These are phyloP conservation scores for Notarius lentiginosus DNA, from an alignment of 2,113 vertebrate species.

Conservation along the genomic window DNA sequence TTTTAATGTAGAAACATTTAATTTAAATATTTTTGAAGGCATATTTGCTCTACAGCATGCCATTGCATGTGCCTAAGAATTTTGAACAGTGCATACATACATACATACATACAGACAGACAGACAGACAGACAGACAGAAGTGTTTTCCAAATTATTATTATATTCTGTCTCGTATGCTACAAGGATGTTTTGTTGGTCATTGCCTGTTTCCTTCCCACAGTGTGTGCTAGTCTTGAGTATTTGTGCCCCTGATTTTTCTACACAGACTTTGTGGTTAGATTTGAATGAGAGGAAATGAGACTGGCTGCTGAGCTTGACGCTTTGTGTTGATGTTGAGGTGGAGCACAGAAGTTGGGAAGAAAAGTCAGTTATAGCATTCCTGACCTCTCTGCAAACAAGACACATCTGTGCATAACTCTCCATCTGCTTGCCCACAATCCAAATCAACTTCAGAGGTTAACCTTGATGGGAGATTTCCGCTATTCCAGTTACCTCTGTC, in stretches of 20 bases:
- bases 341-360: conserved; percentile 47
- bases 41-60: too few species aligned
- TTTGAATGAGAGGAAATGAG: conserved; percentile 73
- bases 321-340: conserved; percentile 61
- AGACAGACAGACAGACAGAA: too few species aligned
- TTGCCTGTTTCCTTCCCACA: neutral
- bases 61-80: too few species aligned
- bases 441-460: conserved; percentile 62
- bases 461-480: conserved; percentile 48
- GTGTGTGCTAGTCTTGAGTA: conserved; percentile 13
- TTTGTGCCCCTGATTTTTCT: neutral
- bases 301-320: conserved; percentile 65
- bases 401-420: conserved; percentile 61
- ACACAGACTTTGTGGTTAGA: conserved; percentile 56
- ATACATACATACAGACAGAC: conserved; percentile 9
- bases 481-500: conserved; percentile 9
- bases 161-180: neutral
- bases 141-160: neutral
- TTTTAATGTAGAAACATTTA: too few species aligned
- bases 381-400: conserved; percentile 61
- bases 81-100: neutral
- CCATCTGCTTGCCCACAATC: conserved; percentile 55
- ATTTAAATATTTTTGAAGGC: too few species aligned
- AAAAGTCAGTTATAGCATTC: conserved; percentile 65
- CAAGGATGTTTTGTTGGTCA: neutral